Evolutionary conservation across 2,113 vertebrate genomes (phyloP).

Genomic region (Himantopus leucocephalus): DNA sequence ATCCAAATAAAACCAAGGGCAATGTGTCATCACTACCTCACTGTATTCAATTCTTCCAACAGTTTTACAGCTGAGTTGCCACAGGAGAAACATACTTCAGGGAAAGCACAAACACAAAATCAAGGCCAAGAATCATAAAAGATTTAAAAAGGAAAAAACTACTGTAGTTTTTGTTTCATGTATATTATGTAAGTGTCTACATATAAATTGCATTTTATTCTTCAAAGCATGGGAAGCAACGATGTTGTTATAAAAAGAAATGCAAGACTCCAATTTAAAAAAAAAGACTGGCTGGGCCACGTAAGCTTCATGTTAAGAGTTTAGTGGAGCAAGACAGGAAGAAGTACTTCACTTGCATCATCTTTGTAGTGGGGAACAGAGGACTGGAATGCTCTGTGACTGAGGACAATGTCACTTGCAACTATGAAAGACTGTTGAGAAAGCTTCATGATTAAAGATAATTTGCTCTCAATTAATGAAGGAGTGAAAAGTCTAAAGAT

Average conservation of each 20-base stretch:
- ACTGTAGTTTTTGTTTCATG: neutral
- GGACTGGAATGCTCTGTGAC: neutral
- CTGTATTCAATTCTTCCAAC: neutral
- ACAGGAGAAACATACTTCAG: neutral
- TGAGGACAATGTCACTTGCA: neutral
- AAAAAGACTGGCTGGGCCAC: neutral
- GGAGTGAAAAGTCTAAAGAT: neutral
- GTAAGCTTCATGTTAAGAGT: neutral
- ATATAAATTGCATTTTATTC: neutral
- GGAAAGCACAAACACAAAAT: neutral
- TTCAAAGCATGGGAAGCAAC: neutral
- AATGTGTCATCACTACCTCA: neutral
- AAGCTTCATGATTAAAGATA: neutral
- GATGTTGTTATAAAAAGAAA: neutral
- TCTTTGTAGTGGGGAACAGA: rapidly evolving
- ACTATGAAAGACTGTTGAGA: neutral
- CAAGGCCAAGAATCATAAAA: neutral
- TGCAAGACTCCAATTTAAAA: neutral
- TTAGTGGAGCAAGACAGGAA: neutral
- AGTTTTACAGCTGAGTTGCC: neutral
- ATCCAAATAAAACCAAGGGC: neutral
- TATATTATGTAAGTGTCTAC: neutral
- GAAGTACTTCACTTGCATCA: neutral
- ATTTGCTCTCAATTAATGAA: neutral
- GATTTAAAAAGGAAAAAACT: neutral